Evolutionary conservation across 2,113 vertebrate genomes (phyloP).

Genomic region (Chionomys nivalis): DNA sequence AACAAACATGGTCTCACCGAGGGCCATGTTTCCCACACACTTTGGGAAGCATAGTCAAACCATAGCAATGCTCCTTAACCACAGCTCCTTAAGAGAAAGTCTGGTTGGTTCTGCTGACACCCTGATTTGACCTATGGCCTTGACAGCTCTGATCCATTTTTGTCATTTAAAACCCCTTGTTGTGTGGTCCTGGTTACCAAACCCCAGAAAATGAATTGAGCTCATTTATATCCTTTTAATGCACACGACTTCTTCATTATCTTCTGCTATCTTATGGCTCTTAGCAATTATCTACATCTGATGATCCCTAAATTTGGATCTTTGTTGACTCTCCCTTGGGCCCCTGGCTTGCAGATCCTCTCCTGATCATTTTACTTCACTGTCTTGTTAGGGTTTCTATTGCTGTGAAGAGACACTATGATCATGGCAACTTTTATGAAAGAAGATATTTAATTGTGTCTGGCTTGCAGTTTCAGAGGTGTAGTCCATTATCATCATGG

Average conservation of each 20-base stretch:
- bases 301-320: neutral
- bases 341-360: neutral
- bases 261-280: neutral
- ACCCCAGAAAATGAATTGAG: neutral
- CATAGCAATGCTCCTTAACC: neutral
- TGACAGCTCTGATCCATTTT: neutral
- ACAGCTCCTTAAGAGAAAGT: neutral
- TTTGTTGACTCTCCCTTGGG: neutral
- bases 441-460: no score
- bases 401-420: no score
- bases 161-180: fast-evolving
- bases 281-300: neutral
- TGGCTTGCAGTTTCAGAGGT: no score
- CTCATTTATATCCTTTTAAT: neutral
- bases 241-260: fast-evolving
- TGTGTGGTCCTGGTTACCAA: neutral
- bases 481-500: no score
- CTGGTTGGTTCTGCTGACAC: neutral
- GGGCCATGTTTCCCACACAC: neutral
- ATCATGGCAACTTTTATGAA: no score
- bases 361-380: no score
- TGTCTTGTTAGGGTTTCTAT: no score
- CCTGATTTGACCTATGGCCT: neutral
- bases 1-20: no score
- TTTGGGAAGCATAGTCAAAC: neutral